Base-by-base conservation (phyloP, 1,140 invertebrate genomes). In the Armadillidium nasatum region DNA sequence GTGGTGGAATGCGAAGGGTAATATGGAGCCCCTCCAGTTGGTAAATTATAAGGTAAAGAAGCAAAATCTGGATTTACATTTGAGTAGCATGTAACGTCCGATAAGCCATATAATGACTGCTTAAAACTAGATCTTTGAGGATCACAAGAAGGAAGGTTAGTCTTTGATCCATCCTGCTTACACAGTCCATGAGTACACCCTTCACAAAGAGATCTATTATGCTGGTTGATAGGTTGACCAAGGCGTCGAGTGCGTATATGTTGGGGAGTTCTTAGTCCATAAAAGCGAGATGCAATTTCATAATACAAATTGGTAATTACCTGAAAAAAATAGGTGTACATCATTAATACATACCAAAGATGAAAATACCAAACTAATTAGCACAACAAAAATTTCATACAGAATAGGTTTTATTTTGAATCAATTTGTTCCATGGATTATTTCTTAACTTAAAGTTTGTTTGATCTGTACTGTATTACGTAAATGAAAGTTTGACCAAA, bases 281-380 rank as follows among this genome's bases (percentile, higher is more conserved):
- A 76, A 33, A 76, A n/a, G 9, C 44, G 11, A 13, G 67, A 46
- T 19, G 67, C 69, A 10, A 76, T 71, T n/a, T 68, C 74, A 44
- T 76, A 76, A 54, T 76, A 76, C 69, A 76, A 50, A 71, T 76
- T 76, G n/a, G 74, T 76, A 45, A 76, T 76, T 15, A 76, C 74
- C 74, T 76, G 74, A 33, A 33, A 33, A 33, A 33, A 33, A 33
- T 33, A 33, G 33, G 33, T 6, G 2, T 33, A 6, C 33, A 33
- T 33, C 33, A 33, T 33, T 33, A n/a, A n/a, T n/a, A n/a, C n/a
- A n/a, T n/a, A n/a, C 6, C 33, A 33, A 33, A 1, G 33, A 33
- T 3, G 6, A 33, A 3, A 33, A 33, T 3, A 33, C 33, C 1
- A 33, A 33, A 33, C 1, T 33, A 33, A 33, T 33, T 33, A 33